phyloP scores from a whole-genome alignment of 1,140 invertebrate species.

The Magallana gigas region DNA sequence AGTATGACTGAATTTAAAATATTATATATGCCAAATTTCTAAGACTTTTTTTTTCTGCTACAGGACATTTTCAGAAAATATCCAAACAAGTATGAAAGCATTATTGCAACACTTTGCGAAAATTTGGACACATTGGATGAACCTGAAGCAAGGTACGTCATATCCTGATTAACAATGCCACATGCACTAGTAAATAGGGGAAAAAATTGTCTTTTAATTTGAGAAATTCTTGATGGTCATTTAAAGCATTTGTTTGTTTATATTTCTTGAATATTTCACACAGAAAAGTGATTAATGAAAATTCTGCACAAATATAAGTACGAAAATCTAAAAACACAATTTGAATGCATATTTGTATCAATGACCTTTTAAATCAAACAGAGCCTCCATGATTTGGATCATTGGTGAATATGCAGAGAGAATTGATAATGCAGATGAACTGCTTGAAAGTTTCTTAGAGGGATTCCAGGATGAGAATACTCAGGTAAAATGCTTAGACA shows the following conservation, averaged over 20 bases:
- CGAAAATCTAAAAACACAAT: not conserved
- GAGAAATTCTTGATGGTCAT: not conserved
- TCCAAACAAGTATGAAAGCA: conserved; percentile 99
- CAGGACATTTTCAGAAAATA: conserved; percentile 99
- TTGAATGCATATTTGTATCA: not conserved
- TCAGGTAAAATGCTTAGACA: conserved; percentile 82
- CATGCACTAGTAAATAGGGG: not conserved
- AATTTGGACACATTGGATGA: conserved; percentile 99
- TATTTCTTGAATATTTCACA: too few species aligned
- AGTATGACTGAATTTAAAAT: not conserved
- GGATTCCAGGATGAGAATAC: conserved; percentile 99
- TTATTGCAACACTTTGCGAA: conserved; percentile 99
- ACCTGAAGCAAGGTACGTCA: conserved; percentile 91
- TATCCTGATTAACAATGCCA: not conserved
- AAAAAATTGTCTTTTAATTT: not conserved
- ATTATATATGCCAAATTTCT: too few species aligned
- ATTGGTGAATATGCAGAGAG: conserved; percentile 99
- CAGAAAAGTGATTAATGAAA: too few species aligned
- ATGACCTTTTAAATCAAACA: conserved; percentile 57
- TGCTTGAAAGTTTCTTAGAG: conserved; percentile 98
- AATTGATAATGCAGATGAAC: conserved; percentile 99
- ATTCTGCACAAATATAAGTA: too few species aligned
- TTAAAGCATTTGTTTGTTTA: too few species aligned
- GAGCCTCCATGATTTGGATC: conserved; percentile 99
- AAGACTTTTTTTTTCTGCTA: not conserved